Percentiles rank a stretch among this genome's conserved stretches.
Evolutionary conservation across 2,113 vertebrate genomes (phyloP).

Genomic region (Otocyon megalotis): DNA sequence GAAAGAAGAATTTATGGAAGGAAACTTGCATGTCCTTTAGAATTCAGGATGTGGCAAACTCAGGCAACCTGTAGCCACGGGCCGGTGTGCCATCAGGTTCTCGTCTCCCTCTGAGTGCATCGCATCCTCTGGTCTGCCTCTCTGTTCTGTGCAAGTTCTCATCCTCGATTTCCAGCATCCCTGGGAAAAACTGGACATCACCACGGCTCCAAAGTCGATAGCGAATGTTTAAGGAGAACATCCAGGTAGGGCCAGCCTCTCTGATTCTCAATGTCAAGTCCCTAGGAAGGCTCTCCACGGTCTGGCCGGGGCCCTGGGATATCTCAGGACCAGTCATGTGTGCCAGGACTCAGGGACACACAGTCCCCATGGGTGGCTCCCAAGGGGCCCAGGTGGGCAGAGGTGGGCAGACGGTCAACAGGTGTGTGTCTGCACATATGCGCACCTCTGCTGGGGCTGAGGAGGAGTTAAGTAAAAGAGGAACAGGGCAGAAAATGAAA

Average conservation of each 20-base stretch:
- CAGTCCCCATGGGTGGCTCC: no score
- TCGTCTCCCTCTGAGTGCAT: fast-evolving
- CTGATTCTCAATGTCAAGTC: fast-evolving
- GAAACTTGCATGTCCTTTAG: fast-evolving
- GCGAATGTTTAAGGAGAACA: not conserved
- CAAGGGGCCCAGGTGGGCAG: not conserved
- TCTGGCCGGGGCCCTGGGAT: fast-evolving
- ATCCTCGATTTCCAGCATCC: no score
- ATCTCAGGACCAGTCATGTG: not conserved
- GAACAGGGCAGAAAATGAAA: not conserved
- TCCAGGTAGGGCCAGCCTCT: no score
- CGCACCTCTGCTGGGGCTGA: fast-evolving
- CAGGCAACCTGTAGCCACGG: fast-evolving
- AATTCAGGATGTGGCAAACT: fast-evolving
- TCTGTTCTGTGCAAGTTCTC: fast-evolving
- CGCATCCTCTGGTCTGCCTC: fast-evolving
- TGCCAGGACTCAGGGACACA: not conserved
- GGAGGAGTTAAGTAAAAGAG: not conserved
- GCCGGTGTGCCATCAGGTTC: fast-evolving
- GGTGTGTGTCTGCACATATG: fast-evolving
- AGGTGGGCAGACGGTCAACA: not conserved
- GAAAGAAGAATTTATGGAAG: no score
- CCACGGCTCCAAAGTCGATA: fast-evolving
- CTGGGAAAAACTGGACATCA: fast-evolving
- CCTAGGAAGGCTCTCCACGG: fast-evolving